Conservation (phyloP, 2,888 invertebrate species). For the Coremacera marginata region DNA sequence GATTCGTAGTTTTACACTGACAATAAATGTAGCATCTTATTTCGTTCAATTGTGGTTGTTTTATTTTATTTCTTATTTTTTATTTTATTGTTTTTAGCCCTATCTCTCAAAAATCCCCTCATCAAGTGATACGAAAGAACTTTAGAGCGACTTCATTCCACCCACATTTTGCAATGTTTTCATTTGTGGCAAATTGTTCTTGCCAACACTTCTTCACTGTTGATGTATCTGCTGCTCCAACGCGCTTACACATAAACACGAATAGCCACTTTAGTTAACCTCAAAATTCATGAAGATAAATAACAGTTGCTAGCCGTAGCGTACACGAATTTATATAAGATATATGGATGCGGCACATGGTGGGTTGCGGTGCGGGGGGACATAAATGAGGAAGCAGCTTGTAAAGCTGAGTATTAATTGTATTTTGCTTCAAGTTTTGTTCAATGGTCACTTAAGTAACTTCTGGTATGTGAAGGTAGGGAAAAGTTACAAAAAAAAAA, state of each 20-base stretch:
- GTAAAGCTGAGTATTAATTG: conserved; percentile 5
- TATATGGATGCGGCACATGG: not conserved
- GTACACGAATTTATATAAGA: not conserved
- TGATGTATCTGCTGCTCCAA: no score
- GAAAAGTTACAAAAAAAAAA: no score
- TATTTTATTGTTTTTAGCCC: no score
- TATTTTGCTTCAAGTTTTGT: not conserved
- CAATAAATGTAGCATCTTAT: not conserved
- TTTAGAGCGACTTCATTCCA: not conserved
- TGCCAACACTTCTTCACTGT: no score
- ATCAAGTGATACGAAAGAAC: not conserved
- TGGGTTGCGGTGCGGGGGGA: not conserved
- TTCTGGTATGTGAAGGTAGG: no score
- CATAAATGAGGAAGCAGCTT: not conserved
- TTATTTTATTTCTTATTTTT: not conserved
- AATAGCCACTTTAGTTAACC: conserved; percentile 9
- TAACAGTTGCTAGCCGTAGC: not conserved
- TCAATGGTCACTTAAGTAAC: not conserved
- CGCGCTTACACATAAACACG: not conserved
- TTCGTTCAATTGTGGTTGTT: not conserved
- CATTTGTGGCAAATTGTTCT: not conserved
- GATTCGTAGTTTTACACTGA: not conserved
- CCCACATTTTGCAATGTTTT: not conserved
- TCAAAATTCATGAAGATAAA: conserved; percentile 16
- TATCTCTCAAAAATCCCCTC: no score